phyloP scores from a whole-genome alignment of 2,888 invertebrate genomes.

The Nipponacmea schrenckii region DNA sequence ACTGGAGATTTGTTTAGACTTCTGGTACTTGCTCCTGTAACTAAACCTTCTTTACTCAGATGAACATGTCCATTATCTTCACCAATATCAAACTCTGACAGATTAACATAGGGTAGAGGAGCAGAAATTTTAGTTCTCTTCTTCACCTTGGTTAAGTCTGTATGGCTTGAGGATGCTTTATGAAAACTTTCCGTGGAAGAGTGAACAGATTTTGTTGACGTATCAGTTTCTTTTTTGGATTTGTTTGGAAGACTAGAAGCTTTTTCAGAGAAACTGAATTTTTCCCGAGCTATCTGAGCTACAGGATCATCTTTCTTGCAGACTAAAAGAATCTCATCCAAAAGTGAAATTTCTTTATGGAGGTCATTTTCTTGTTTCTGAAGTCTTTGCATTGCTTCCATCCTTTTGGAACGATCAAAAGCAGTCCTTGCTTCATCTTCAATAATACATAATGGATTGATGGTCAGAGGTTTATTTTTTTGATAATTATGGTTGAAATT shows the following conservation, averaged over 20 bases:
- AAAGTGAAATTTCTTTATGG: conserved; percentile 53
- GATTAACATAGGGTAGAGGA: conserved; percentile 58
- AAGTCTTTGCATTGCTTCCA: conserved; percentile 47
- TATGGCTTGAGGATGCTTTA: background rate
- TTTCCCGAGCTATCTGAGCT: background rate
- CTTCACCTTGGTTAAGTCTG: background rate
- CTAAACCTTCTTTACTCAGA: conserved; percentile 23
- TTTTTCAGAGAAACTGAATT: conserved; percentile 11
- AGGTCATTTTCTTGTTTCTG: conserved; percentile 50
- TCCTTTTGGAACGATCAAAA: conserved; percentile 30
- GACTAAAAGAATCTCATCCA: conserved; percentile 59
- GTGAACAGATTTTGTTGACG: background rate
- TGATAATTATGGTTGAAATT: conserved; percentile 17
- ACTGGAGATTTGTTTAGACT: conserved; percentile 6
- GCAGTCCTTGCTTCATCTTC: conserved; percentile 39
- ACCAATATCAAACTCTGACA: conserved; percentile 48
- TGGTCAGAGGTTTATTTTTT: conserved; percentile 15
- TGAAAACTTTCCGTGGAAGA: background rate
- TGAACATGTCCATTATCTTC: conserved; percentile 47
- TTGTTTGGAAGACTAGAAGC: conserved; percentile 29
- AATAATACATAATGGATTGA: conserved; percentile 38
- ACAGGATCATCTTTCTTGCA: conserved; percentile 23
- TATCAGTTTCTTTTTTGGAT: conserved; percentile 12
- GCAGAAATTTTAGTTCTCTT: conserved; percentile 41
- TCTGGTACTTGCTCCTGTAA: background rate